Percentiles rank a stretch among this genome's conserved stretches.
phyloP scores from a whole-genome alignment of 1,140 invertebrate species.

The Tetramorium simillimum region DNA sequence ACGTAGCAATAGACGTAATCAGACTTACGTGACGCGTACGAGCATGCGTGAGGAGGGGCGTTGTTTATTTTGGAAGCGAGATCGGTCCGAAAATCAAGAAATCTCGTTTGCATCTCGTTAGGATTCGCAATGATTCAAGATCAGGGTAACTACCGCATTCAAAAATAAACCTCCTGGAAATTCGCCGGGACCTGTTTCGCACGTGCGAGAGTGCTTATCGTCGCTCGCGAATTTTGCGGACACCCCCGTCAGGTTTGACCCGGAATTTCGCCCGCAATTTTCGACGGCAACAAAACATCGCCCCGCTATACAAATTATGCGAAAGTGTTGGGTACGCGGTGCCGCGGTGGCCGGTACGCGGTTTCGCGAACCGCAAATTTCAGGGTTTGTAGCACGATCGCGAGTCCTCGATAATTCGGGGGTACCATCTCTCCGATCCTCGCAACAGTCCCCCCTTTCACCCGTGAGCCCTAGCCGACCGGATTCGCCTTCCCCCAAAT shows the following conservation, averaged over 20 bases:
- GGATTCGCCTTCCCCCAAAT: background rate
- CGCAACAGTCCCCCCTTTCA: background rate
- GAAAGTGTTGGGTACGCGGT: slow-evolving; percentile 50
- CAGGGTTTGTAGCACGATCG: slow-evolving; percentile 45
- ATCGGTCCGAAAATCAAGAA: background rate
- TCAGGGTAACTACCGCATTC: background rate
- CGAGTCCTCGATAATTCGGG: slow-evolving; percentile 51
- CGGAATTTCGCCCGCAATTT: slow-evolving; percentile 54
- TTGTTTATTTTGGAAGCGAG: background rate
- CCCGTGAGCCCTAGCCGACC: background rate
- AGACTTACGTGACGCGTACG: background rate
- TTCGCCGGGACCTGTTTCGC: background rate
- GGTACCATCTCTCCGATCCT: slow-evolving; percentile 18
- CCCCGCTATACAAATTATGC: slow-evolving; percentile 21
- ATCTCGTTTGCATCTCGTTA: background rate
- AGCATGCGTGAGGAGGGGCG: too few species aligned
- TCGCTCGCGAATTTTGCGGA: slow-evolving; percentile 10
- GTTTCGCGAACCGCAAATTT: slow-evolving; percentile 59
- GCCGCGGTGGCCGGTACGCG: slow-evolving; percentile 10
- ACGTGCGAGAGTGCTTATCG: slow-evolving; percentile 16
- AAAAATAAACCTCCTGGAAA: background rate
- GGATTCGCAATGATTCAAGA: background rate
- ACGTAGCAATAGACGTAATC: background rate
- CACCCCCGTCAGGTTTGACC: slow-evolving; percentile 38
- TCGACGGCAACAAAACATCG: slow-evolving; percentile 26